These are phyloP conservation scores for Hydrochoerus hydrochaeris DNA, from an alignment of 2,113 vertebrate species.

Conservation along the genomic window DNA sequence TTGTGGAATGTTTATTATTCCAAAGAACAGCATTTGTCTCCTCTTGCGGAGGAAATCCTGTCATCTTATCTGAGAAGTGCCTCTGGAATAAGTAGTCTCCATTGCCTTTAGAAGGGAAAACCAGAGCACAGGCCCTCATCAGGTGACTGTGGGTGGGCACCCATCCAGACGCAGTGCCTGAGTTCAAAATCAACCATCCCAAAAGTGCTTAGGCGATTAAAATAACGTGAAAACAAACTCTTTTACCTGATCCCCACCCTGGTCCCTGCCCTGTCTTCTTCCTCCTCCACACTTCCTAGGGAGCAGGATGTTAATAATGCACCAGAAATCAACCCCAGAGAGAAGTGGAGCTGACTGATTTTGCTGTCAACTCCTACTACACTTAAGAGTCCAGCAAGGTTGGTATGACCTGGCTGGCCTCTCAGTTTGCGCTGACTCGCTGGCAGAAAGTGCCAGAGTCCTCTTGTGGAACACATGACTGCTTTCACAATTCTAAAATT, in stretches of 20 bases:
- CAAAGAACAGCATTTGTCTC: slow-evolving; percentile 72
- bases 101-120: not conserved
- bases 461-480: not conserved
- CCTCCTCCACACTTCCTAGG: not conserved
- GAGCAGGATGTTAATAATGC: not conserved
- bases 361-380: not conserved
- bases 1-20: slow-evolving; percentile 71
- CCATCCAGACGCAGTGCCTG: not conserved
- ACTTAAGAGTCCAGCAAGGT: not conserved
- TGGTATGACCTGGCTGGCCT: not conserved
- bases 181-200: not conserved
- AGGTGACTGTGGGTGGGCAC: not conserved
- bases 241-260: not conserved
- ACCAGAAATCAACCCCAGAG: not conserved
- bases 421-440: not conserved
- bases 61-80: slow-evolving; percentile 54
- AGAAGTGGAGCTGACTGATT: not conserved
- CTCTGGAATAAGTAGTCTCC: not conserved
- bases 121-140: not conserved
- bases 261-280: not conserved
- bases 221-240: not conserved
- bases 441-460: not conserved
- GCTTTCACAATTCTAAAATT: not conserved
- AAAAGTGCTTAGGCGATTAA: not conserved
- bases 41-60: slow-evolving; percentile 62